A percentile compares a stretch with the other conserved stretches of the same genome.
These are phyloP conservation scores for Hydractinia symbiolongicarpus DNA, from an alignment of 30 jellyfish, hydroid and myxozoan species.

Conservation along the genomic window DNA sequence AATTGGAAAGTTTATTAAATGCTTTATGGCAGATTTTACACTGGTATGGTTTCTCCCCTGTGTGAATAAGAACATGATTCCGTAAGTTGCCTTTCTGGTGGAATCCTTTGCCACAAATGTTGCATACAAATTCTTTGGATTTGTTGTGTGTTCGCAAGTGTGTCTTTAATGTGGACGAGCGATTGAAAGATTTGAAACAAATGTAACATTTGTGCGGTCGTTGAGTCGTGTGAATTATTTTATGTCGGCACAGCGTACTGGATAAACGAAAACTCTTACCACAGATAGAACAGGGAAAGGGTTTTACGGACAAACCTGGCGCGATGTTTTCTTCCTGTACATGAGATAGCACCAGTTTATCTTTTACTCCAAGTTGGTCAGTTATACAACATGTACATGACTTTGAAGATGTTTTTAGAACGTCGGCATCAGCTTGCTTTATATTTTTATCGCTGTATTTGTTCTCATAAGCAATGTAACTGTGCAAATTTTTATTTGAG, in stretches of 20 bases:
- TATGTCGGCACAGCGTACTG: conserved; percentile 94
- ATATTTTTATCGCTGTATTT: no score
- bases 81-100: conserved; percentile 97
- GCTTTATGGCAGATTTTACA: conserved; percentile 81
- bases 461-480: no score
- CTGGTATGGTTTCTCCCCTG: conserved; percentile 91
- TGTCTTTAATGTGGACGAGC: conserved; percentile 92
- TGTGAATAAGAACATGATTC: conserved; percentile 87
- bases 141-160: conserved; percentile 88
- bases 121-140: conserved; percentile 79
- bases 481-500: no score
- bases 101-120: conserved; percentile 94
- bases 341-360: neutral
- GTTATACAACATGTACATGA: neutral
- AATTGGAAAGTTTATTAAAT: conserved; percentile 82
- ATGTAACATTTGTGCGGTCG: conserved; percentile 90
- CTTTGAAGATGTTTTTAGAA: neutral
- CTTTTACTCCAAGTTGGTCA: neutral
- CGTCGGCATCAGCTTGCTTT: no score
- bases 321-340: neutral
- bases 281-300: conserved; percentile 85
- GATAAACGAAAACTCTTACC: conserved; percentile 96
- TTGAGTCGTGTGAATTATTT: conserved; percentile 92
- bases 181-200: conserved; percentile 89
- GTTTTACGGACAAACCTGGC: conserved; percentile 4